These are phyloP conservation scores for Grus americana DNA, from an alignment of 2,113 vertebrate genomes.

Conservation along the genomic window DNA sequence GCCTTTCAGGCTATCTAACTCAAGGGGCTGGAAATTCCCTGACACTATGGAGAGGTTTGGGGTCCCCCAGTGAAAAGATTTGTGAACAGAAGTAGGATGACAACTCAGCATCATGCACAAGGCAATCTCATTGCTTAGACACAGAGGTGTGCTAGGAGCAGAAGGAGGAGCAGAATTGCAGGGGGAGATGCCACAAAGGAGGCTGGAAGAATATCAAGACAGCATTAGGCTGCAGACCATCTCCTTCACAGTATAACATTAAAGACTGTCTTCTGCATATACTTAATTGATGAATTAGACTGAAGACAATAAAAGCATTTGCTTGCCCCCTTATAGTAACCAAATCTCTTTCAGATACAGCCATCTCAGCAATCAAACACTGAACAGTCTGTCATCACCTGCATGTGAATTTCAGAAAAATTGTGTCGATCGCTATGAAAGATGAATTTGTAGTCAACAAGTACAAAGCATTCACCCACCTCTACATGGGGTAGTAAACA, in stretches of 20 bases:
- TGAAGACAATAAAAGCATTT: background rate
- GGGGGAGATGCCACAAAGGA: accelerated
- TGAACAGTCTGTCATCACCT: background rate
- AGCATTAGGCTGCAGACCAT: background rate
- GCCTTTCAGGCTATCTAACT: background rate
- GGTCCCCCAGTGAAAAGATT: background rate
- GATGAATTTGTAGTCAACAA: background rate
- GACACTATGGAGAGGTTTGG: background rate
- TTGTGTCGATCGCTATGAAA: background rate
- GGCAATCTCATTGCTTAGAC: background rate
- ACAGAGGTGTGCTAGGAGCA: background rate
- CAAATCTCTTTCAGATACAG: background rate
- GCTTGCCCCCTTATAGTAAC: background rate
- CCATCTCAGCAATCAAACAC: background rate
- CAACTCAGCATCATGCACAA: background rate
- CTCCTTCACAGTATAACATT: background rate
- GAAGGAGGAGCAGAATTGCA: background rate
- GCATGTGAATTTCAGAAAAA: background rate
- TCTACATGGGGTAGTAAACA: accelerated
- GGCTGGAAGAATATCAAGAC: background rate
- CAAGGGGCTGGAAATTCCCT: background rate
- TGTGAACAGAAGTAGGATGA: background rate
- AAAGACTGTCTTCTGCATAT: background rate
- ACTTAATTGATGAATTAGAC: background rate
- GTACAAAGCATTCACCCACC: background rate